Percentiles rank a stretch among this genome's conserved stretches.
Conservation (phyloP, 2,113 vertebrate genomes). For the Podarcis muralis region DNA sequence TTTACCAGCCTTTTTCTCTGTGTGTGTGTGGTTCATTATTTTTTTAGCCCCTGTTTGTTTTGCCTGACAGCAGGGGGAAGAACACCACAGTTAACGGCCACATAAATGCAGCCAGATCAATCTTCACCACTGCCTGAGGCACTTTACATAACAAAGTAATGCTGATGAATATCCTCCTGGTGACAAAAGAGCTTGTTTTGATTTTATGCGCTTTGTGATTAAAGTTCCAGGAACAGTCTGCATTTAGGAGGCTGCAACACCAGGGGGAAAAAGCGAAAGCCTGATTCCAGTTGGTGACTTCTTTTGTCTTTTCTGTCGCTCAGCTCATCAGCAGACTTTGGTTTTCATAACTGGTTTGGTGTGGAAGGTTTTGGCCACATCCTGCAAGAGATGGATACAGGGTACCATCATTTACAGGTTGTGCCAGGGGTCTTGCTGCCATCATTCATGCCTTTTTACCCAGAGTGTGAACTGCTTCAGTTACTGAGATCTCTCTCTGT, state of each 20-base stretch:
- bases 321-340: not conserved
- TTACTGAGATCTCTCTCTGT: not conserved
- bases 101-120: slow-evolving; percentile 5
- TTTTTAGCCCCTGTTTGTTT: not conserved
- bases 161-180: slow-evolving; percentile 9
- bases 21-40: not conserved
- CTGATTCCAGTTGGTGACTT: not conserved
- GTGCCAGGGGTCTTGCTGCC: not conserved
- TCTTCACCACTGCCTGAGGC: not conserved
- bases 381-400: not conserved
- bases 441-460: not conserved
- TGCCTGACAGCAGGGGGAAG: not conserved
- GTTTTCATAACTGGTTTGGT: not conserved
- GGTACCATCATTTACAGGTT: not conserved
- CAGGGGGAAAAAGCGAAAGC: not conserved
- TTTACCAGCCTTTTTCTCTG: not conserved
- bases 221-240: not conserved
- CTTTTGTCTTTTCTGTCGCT: not conserved
- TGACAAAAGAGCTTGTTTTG: slow-evolving; percentile 13
- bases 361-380: too few species aligned
- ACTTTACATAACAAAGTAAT: slow-evolving; percentile 2
- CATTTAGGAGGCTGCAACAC: not conserved
- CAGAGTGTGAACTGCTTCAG: not conserved
- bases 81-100: not conserved
- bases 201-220: not conserved